Percentiles rank a stretch among this genome's conserved stretches.
Conservation (phyloP, 2,797 vertebrate genomes). For the Betta splendens region DNA sequence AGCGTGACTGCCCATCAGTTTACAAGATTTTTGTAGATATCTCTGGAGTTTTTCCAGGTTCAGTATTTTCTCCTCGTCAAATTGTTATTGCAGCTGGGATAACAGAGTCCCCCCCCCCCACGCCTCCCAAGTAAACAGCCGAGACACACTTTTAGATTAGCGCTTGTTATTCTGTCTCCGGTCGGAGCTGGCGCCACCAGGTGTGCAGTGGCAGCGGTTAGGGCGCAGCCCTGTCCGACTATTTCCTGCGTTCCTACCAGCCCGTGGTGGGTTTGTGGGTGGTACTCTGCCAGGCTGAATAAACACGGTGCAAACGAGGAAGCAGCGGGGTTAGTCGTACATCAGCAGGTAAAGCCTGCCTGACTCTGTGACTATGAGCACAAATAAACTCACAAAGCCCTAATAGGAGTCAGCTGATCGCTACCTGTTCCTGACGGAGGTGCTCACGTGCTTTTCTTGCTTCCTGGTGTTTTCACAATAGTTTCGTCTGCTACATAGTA, state of each 20-base stretch:
- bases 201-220: constrained; percentile 50
- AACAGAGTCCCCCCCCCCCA: constrained; percentile 23
- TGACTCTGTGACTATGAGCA: constrained; percentile 35
- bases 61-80: constrained; percentile 1
- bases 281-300: constrained; percentile 66
- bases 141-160: constrained; percentile 35
- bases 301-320: constrained; percentile 58
- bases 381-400: constrained; percentile 39
- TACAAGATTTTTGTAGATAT: not conserved
- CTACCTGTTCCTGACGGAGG: constrained; percentile 23
- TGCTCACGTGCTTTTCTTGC: constrained; percentile 41
- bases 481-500: constrained; percentile 9
- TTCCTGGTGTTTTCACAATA: too few species aligned
- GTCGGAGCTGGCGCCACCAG: constrained; percentile 50
- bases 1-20: not conserved
- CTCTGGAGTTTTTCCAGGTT: constrained; percentile 6
- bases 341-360: constrained; percentile 60
- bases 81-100: not conserved
- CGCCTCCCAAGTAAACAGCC: constrained; percentile 31
- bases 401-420: constrained; percentile 27
- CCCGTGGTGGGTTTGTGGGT: constrained; percentile 59
- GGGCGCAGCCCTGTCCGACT: constrained; percentile 44
- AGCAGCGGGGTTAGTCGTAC: constrained; percentile 49
- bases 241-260: constrained; percentile 67
- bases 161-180: constrained; percentile 33